phyloP scores from a whole-genome alignment of 1,140 invertebrate genomes.

The Penaeus vannamei region DNA sequence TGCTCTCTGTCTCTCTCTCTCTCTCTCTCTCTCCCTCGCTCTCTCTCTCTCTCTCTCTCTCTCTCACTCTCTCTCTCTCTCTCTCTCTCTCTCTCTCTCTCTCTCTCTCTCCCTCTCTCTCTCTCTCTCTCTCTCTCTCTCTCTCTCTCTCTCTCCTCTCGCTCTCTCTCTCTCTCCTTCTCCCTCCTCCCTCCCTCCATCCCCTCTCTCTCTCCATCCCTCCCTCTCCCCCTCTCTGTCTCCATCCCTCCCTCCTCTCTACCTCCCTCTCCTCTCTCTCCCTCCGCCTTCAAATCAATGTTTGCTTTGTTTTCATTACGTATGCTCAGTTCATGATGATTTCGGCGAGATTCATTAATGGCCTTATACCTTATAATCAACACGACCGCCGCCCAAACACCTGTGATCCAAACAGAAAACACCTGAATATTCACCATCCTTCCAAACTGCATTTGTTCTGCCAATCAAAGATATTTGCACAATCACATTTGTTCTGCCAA shows the following conservation, averaged over 20 bases:
- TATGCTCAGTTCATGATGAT: too few relatives aligned
- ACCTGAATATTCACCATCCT: too few relatives aligned
- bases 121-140: neutral
- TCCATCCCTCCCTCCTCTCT: neutral
- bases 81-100: neutral
- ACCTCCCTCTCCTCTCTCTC: neutral
- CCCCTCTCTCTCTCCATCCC: constrained; percentile 7
- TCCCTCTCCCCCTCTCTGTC: neutral
- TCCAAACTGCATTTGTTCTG: too few relatives aligned
- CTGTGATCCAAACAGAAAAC: too few relatives aligned
- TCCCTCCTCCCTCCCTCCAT: neutral
- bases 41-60: neutral
- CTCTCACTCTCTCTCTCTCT: neutral
- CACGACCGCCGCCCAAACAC: too few relatives aligned
- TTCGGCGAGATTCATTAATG: too few relatives aligned
- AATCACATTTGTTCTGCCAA: too few relatives aligned
- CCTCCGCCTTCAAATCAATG: too few relatives aligned
- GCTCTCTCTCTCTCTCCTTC: neutral
- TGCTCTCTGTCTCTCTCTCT: neutral
- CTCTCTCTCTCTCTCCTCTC: neutral
- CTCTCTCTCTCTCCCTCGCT: neutral
- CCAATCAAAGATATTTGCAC: too few relatives aligned
- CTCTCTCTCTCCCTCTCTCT: neutral
- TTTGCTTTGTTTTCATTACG: too few relatives aligned
- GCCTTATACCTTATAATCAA: too few relatives aligned